Conservation (phyloP, 2,797 vertebrate species). For the Brachyrhaphis roseni region DNA sequence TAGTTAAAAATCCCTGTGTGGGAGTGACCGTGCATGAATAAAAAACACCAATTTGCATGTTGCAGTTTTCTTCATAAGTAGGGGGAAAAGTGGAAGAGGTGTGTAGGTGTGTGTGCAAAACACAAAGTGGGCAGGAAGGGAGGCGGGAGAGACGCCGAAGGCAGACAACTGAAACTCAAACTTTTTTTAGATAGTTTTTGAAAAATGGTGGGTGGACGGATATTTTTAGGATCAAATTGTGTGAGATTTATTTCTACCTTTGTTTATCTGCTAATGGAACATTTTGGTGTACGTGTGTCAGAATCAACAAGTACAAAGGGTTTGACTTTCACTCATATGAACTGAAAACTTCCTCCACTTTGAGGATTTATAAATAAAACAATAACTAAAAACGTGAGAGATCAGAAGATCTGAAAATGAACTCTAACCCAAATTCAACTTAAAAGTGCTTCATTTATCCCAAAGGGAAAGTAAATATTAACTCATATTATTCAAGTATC, state of each 20-base stretch:
- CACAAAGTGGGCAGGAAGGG: neutral
- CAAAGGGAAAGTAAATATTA: too few relatives aligned
- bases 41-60: neutral
- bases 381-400: neutral
- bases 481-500: neutral
- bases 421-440: neutral
- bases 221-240: neutral
- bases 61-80: neutral
- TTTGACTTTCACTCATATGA: neutral
- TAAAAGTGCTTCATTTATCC: too few relatives aligned
- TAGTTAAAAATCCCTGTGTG: conserved; percentile 1
- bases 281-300: neutral
- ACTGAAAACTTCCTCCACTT: neutral
- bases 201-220: conserved; percentile 3
- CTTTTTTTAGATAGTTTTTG: neutral
- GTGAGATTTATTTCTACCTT: neutral
- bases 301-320: neutral
- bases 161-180: neutral
- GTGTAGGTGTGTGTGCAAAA: conserved; percentile 8
- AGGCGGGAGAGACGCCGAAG: neutral
- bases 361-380: neutral
- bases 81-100: neutral
- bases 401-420: neutral
- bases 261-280: neutral
- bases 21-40: neutral